phyloP scores from a whole-genome alignment of 2,113 vertebrate species.

The Donacobius atricapilla region DNA sequence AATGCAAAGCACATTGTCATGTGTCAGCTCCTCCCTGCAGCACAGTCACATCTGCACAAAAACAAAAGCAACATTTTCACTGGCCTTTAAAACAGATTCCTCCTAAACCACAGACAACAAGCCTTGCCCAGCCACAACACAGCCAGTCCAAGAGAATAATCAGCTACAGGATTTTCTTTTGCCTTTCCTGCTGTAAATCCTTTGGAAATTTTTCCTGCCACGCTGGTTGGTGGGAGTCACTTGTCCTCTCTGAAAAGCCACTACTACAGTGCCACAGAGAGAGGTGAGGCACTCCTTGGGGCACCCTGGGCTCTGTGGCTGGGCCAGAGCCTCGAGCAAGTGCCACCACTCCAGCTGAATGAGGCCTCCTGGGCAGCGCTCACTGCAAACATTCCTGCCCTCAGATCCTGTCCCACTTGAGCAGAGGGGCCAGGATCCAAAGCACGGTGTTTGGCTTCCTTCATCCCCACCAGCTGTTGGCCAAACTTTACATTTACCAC shows the following conservation, averaged over 20 bases:
- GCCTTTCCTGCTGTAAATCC: not conserved
- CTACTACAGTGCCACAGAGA: rapidly evolving
- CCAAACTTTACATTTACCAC: not conserved
- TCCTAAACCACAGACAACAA: not conserved
- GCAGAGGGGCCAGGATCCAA: not conserved
- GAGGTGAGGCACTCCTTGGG: rapidly evolving
- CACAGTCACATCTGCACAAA: not conserved
- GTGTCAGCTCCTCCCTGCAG: not conserved
- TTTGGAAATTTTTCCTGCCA: not conserved
- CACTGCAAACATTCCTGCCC: rapidly evolving
- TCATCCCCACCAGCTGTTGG: not conserved
- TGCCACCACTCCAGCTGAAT: rapidly evolving
- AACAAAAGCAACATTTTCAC: not conserved
- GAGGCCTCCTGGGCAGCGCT: not conserved
- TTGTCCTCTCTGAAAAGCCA: too few relatives aligned
- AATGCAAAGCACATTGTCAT: not conserved
- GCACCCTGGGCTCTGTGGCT: not conserved
- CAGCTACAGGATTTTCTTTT: not conserved
- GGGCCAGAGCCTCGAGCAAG: rapidly evolving
- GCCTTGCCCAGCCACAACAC: not conserved
- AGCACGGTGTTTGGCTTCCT: not conserved
- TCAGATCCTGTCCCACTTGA: not conserved
- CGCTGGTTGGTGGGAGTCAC: rapidly evolving
- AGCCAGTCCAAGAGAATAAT: not conserved
- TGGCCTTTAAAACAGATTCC: not conserved